Evolutionary conservation across 2,797 vertebrate genomes (phyloP), one percentile per base, ranked within the genome.

Genomic region (Gymnoscopelus microlampas): DNA sequence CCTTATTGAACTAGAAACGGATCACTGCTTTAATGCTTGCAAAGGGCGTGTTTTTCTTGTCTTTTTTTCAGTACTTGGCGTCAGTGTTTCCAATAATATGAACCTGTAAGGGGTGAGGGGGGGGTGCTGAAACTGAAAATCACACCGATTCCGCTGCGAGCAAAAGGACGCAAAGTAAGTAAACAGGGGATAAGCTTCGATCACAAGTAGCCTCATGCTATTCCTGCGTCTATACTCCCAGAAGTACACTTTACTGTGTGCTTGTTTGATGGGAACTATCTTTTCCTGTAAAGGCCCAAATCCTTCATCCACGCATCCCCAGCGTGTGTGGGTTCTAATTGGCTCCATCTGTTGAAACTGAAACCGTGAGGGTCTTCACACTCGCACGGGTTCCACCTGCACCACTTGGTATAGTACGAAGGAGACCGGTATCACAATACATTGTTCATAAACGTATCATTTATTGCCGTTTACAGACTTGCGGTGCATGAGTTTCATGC

Each of bases 71-170:
- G 73, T 3, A 0, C 72, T 80, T 82, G 77, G 81, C 78, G 76
- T 88, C 81, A 88, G 77, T 87, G 65, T 89, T 91, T 89, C 88
- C 83, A 77, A 78, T 85, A 82, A 87, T 83, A 75, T 50, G 67
- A 85, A 62, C 53, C 49, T 60, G 63, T 19, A 69, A 62, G 32
- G 56, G 78, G 47, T 61, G 66, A 72, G 78, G n/a, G n/a, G n/a
- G 63, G 66, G 80, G 73, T 53, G 70, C 77, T 77, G 70, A 66
- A 75, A 83, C 70, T 54, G 75, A 81, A 74, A 74, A 58, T 85
- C 60, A 56, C 54, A 71, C 51, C 57, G 68, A 54, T 65, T 71
- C 64, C 26, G 55, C 54, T 29, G 57, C 13, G 26, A 74, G 62
- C 13, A 29, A 67, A 49, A 64, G 49, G 65, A 71, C 73, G 58